Conservation (phyloP, 2,113 vertebrate species). For the Piaya cayana region DNA sequence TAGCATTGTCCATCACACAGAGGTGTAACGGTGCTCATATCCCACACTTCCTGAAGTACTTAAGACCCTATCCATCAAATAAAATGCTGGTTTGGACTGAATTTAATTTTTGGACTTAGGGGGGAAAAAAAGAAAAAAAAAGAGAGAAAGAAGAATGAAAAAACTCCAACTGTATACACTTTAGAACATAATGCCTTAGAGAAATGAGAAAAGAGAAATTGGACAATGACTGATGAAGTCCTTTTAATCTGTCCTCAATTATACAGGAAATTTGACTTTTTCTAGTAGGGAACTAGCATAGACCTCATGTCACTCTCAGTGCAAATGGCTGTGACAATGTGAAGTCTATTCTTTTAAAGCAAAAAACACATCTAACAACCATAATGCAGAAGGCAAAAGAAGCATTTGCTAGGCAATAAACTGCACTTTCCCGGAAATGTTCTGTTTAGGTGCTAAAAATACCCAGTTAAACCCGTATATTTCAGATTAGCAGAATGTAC, state of each 20-base stretch:
- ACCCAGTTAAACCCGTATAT: background rate
- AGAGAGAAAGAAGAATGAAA: no score
- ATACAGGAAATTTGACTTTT: background rate
- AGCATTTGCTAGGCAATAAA: background rate
- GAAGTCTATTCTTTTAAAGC: background rate
- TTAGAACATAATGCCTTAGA: background rate
- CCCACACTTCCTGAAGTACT: background rate
- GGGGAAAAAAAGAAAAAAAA: no score
- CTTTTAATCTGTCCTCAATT: background rate
- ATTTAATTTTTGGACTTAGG: background rate
- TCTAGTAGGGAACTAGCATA: background rate
- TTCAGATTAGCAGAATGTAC: background rate
- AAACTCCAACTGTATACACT: accelerated
- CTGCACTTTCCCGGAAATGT: background rate
- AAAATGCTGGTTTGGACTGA: background rate
- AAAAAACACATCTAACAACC: background rate
- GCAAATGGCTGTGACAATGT: background rate
- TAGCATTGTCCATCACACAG: background rate
- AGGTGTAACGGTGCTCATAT: background rate
- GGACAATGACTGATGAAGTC: background rate
- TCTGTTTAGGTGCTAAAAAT: background rate
- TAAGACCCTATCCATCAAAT: background rate
- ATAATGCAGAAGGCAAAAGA: background rate
- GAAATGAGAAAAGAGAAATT: background rate
- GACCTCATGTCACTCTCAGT: background rate